Evolutionary conservation across 2,888 invertebrate species (phyloP), one percentile per base, ranked within the genome.

Genomic region (Sinotaia quadrata): DNA sequence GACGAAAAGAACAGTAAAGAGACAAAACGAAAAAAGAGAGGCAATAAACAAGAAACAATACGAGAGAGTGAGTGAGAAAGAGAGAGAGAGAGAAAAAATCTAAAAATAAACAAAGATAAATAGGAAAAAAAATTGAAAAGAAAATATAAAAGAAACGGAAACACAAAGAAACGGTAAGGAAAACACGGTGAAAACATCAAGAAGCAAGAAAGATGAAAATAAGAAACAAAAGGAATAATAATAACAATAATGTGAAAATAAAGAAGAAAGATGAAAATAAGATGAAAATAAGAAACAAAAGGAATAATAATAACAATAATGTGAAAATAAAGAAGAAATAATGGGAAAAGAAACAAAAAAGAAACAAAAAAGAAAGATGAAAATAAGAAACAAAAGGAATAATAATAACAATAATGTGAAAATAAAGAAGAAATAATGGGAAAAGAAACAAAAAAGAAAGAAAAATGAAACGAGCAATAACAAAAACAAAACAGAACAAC

Each of bases 281-380:
- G 44, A 57, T 8, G 34, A 58, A 18, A 24, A 21, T 18, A 52
- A 54, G 24, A 36, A 52, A 24, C 27, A 62, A 29, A 29, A 59
- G 12, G 34, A 51, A 36, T 24, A 27, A 18, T 7, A 10, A 24
- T 21, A 10, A 24, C 5, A 18, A 10, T n/a, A 5, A 2, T 24
- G 27, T 12, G 21, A n/a, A 27, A 27, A 51, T 10, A 51, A 27
- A 51, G 18, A 51, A 51, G 51, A 54, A 29, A 31, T 12, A 31
- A 41, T 12, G 41, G 18, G 41, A 18, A 41, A 41, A 41, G 41
- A 41, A 41, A 41, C 12, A 2, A 52, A 18, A 54, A 4, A 3
- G 36, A 65, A 7, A 54, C 41, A 31, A 33, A 59, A 47, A 34
- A 27, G n/a, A 33, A 67, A 21, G 44, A 57, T 8, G 34, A 58